phyloP scores from a whole-genome alignment of 2,113 vertebrate genomes.

The Andinoacara biseriatus region DNA sequence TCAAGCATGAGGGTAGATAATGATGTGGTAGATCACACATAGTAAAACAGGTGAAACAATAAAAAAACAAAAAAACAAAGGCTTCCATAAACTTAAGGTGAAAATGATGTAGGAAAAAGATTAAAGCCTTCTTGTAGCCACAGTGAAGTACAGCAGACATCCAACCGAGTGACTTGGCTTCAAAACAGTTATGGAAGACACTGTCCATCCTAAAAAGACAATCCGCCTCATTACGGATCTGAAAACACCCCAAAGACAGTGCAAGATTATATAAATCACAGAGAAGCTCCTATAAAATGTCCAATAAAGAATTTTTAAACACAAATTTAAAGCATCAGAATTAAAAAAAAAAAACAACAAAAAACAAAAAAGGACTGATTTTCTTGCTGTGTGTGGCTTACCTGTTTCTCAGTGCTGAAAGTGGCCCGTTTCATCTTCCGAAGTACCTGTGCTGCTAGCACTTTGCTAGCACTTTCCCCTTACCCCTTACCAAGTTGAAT shows the following conservation, averaged over 20 bases:
- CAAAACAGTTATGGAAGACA: conserved; percentile 37
- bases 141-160: conserved; percentile 55
- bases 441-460: conserved; percentile 55
- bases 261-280: background rate
- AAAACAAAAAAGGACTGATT: background rate
- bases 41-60: background rate
- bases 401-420: conserved; percentile 40
- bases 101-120: background rate
- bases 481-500: background rate
- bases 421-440: conserved; percentile 56
- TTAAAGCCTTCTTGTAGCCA: conserved; percentile 48
- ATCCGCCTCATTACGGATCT: conserved; percentile 51
- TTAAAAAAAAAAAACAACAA: background rate
- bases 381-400: background rate
- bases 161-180: conserved; percentile 43
- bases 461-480: too few relatives aligned
- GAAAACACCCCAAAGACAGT: background rate
- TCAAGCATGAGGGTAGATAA: background rate
- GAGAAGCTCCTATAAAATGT: background rate
- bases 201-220: conserved; percentile 63
- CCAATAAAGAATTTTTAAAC: background rate
- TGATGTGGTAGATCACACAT: background rate
- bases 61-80: background rate
- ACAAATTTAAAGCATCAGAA: background rate
- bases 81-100: background rate